A percentile compares a stretch with the other conserved stretches of the same genome.
Conservation (phyloP, 2,113 vertebrate species). For the Hippopotamus amphibius region DNA sequence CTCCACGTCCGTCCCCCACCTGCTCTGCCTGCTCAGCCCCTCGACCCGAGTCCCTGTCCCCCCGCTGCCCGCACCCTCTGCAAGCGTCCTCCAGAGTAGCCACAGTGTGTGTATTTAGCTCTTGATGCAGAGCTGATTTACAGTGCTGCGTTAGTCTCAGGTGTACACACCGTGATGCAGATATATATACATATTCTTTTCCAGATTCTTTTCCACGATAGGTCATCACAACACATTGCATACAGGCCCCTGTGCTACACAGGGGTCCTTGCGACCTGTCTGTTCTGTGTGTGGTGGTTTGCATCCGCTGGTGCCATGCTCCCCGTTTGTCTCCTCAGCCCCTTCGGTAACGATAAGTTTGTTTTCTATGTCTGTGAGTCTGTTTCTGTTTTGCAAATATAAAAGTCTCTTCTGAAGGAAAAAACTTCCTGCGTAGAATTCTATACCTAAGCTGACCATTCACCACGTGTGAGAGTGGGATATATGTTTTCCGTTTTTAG, state of each 20-base stretch:
- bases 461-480: background rate
- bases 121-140: accelerated
- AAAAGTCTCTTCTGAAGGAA: background rate
- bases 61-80: too few relatives aligned
- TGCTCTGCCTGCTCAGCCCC: too few relatives aligned
- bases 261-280: background rate
- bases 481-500: too few relatives aligned
- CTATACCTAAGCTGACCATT: background rate
- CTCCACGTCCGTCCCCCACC: too few relatives aligned
- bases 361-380: background rate
- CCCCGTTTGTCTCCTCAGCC: background rate
- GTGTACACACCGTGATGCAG: background rate
- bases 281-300: accelerated
- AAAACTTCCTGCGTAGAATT: background rate
- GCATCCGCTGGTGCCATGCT: accelerated
- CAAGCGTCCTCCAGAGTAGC: background rate
- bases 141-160: background rate
- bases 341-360: background rate
- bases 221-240: accelerated
- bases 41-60: background rate
- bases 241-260: accelerated
- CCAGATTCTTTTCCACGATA: background rate
- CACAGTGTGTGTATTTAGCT: background rate
- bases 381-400: background rate
- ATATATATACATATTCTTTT: accelerated